Conservation (phyloP, 2,888 invertebrate genomes). For the Caradrina clavipalpis region DNA sequence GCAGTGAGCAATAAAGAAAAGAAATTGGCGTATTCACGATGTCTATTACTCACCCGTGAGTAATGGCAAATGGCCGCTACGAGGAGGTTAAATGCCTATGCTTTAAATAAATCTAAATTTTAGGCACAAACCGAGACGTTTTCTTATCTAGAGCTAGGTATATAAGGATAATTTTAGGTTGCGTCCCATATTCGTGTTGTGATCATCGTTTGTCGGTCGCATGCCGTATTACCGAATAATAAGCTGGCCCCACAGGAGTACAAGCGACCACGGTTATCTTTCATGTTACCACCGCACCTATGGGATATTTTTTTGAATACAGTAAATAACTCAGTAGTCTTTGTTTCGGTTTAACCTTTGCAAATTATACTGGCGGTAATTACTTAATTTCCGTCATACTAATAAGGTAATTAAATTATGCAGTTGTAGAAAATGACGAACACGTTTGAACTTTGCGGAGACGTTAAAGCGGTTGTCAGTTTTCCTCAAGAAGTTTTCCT, state of each 20-base stretch:
- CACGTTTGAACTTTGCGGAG: conserved; percentile 51
- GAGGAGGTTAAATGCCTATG: conserved; percentile 30
- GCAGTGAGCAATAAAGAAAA: conserved; percentile 41
- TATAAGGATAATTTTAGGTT: not conserved
- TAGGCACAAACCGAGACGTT: conserved; percentile 9
- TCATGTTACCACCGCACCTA: not conserved
- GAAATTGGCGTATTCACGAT: conserved; percentile 47
- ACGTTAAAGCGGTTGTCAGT: conserved; percentile 48
- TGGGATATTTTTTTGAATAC: not conserved
- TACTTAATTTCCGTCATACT: too few relatives aligned
- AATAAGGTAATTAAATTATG: not conserved
- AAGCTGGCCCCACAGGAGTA: not conserved
- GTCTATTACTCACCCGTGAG: conserved; percentile 46
- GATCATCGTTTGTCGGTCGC: not conserved
- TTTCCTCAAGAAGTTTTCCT: conserved; percentile 31
- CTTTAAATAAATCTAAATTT: conserved; percentile 40
- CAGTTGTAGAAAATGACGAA: conserved; percentile 24
- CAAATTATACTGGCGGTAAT: too few relatives aligned
- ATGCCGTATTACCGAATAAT: not conserved
- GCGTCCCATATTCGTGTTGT: not conserved
- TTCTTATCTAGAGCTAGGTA: not conserved
- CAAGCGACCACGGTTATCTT: not conserved
- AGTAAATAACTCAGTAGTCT: not conserved
- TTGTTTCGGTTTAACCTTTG: too few relatives aligned
- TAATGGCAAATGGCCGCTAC: conserved; percentile 45